phyloP scores from a whole-genome alignment of 2,888 invertebrate genomes.

The Leptopilina syphax region DNA sequence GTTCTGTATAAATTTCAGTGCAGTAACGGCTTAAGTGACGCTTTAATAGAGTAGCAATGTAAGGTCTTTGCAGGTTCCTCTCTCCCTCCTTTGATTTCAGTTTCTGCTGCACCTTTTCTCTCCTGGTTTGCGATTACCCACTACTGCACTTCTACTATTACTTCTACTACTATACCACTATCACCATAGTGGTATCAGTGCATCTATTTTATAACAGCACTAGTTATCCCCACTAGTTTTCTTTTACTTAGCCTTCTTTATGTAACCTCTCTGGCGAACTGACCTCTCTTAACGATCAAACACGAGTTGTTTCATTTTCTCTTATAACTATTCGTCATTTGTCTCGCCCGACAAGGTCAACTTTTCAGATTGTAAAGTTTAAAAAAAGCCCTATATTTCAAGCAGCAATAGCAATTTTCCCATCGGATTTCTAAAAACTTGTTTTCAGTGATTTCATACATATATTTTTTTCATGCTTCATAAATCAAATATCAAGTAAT shows the following conservation, averaged over 20 bases:
- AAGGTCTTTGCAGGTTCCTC: conserved; percentile 64
- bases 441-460: background rate
- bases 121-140: conserved; percentile 17
- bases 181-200: no score
- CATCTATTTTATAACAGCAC: conserved; percentile 39
- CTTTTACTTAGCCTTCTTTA: conserved; percentile 37
- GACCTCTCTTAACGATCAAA: conserved; percentile 47
- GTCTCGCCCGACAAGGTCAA: background rate
- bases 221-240: conserved; percentile 28
- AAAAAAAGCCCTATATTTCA: background rate
- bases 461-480: background rate
- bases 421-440: background rate
- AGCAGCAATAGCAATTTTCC: background rate
- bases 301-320: conserved; percentile 25
- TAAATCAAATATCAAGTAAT: background rate
- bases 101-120: conserved; percentile 41
- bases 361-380: background rate
- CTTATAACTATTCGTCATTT: background rate
- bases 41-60: conserved; percentile 52
- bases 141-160: no score
- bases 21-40: conserved; percentile 55
- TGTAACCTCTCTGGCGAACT: conserved; percentile 44
- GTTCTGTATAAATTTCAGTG: conserved; percentile 59
- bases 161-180: no score
- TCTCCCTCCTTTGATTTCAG: conserved; percentile 17